These are phyloP conservation scores for Apodemia hepburni DNA, from an alignment of 2,888 invertebrate species.

Conservation along the genomic window DNA sequence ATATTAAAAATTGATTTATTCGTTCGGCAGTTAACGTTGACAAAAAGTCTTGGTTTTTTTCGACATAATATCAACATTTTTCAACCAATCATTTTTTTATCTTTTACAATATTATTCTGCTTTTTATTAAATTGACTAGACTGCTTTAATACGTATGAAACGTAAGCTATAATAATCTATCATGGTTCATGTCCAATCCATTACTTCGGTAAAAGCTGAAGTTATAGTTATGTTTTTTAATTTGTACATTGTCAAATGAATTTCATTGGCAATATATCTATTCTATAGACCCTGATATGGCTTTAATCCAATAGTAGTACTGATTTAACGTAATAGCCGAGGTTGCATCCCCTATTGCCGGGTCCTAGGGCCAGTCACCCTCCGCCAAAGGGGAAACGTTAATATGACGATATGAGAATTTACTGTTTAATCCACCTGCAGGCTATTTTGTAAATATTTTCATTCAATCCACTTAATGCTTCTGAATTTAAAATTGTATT, in stretches of 20 bases:
- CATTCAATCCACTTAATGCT: slow-evolving; percentile 76
- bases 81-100: no score
- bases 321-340: slow-evolving; percentile 76
- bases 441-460: slow-evolving; percentile 79
- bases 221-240: not conserved
- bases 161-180: no score
- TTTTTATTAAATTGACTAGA: no score
- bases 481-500: slow-evolving; percentile 42
- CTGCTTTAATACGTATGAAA: no score
- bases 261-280: slow-evolving; percentile 18
- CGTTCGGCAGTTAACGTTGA: no score
- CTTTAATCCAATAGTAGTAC: slow-evolving; percentile 69
- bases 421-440: slow-evolving; percentile 77
- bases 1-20: no score
- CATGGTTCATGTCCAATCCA: no score
- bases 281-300: slow-evolving; percentile 42
- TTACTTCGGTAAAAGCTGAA: no score
- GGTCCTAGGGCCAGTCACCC: slow-evolving; percentile 56
- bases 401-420: slow-evolving; percentile 79
- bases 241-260: not conserved
- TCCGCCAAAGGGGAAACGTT: slow-evolving; percentile 69
- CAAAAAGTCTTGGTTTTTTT: no score
- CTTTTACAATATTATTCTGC: no score
- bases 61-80: no score
- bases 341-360: slow-evolving; percentile 65